Percentiles rank a stretch among this genome's conserved stretches.
These are phyloP conservation scores for Conger conger DNA, from an alignment of 2,113 vertebrate species.

Conservation along the genomic window DNA sequence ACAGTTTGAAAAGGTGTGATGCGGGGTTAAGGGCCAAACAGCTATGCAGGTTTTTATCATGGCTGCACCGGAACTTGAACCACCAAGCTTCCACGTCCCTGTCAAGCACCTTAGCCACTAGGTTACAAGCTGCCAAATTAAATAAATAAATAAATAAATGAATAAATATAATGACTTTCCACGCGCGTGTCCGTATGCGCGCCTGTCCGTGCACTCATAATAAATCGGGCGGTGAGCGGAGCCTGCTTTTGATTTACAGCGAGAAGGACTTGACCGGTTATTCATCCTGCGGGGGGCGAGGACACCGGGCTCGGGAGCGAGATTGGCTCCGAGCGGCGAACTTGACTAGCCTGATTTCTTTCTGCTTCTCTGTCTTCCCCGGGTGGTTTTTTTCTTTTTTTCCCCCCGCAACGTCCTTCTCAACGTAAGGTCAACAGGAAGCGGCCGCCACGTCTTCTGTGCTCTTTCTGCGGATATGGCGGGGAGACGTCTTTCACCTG, in stretches of 20 bases:
- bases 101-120: no score
- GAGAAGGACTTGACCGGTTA: neutral
- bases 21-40: no score
- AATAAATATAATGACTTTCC: neutral
- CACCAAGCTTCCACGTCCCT: no score
- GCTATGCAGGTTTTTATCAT: no score
- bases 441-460: slow-evolving; percentile 31
- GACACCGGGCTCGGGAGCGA: neutral
- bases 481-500: no score
- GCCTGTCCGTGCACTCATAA: neutral
- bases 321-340: neutral
- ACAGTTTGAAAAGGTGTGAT: no score
- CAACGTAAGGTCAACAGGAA: slow-evolving; percentile 20
- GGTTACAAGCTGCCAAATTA: no score
- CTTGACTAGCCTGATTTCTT: neutral
- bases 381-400: slow-evolving; percentile 13
- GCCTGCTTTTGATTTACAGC: neutral
- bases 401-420: slow-evolving; percentile 17
- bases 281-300: neutral
- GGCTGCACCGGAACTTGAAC: no score
- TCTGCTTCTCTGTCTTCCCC: no score
- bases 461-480: neutral
- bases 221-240: neutral
- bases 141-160: no score
- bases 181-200: neutral